Conservation (phyloP, 1,140 invertebrate genomes). For the Drosophila kanapiae region DNA sequence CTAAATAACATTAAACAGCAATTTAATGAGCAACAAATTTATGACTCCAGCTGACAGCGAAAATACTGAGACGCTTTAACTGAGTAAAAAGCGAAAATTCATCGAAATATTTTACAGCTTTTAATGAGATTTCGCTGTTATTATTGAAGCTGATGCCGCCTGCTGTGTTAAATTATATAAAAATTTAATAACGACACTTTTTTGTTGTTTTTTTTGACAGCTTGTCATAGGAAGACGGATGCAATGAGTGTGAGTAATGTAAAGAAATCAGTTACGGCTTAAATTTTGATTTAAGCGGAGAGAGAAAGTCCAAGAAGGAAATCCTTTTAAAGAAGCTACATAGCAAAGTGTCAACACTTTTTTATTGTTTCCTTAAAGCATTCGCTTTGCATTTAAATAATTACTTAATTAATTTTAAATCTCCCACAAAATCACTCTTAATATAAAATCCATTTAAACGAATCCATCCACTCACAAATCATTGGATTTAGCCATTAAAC, state of each 20-base stretch:
- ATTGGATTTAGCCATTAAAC: constrained; percentile 59
- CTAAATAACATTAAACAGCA: constrained; percentile 61
- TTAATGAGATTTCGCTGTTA: constrained; percentile 51
- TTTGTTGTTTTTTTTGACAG: constrained; percentile 50
- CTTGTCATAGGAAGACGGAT: constrained; percentile 48
- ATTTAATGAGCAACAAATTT: constrained; percentile 68
- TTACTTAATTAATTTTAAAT: constrained; percentile 11
- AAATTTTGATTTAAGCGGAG: constrained; percentile 3
- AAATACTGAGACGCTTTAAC: not conserved
- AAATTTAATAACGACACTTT: constrained; percentile 58
- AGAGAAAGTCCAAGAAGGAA: constrained; percentile 11
- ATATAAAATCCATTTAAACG: constrained; percentile 21
- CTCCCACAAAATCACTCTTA: constrained; percentile 3
- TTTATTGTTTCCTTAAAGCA: not conserved
- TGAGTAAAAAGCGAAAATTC: constrained; percentile 33
- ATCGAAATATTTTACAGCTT: constrained; percentile 54
- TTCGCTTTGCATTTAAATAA: too few relatives aligned
- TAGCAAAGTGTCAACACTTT: not conserved
- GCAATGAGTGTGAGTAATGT: constrained; percentile 41
- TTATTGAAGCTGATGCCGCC: constrained; percentile 13
- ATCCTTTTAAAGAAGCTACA: not conserved
- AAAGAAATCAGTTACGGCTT: constrained; percentile 22
- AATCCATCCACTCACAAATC: constrained; percentile 48
- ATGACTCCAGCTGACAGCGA: constrained; percentile 49
- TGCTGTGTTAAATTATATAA: constrained; percentile 63